Percentiles rank a stretch among this genome's conserved stretches.
phyloP scores from a whole-genome alignment of 2,797 vertebrate species.

The Lepus oiostolus region DNA sequence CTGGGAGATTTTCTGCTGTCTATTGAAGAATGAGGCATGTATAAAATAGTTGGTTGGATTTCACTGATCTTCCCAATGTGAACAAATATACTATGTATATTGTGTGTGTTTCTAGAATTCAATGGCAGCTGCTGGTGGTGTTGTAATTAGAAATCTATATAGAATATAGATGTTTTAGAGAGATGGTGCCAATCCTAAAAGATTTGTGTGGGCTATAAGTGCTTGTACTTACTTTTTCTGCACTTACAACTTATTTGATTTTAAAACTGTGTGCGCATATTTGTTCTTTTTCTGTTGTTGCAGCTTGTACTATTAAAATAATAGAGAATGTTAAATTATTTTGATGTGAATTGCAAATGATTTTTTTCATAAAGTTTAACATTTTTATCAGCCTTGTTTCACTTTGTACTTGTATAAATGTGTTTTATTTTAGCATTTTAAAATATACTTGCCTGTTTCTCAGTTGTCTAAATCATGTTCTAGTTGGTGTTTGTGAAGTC shows the following conservation, averaged over 20 bases:
- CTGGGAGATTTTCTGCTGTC: conserved; percentile 82
- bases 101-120: conserved; percentile 91
- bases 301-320: conserved; percentile 92
- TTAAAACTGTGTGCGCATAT: conserved; percentile 90
- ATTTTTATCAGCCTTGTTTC: conserved; percentile 93
- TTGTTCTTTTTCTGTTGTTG: conserved; percentile 89
- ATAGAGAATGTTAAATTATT: conserved; percentile 96
- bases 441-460: conserved; percentile 92
- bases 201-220: conserved; percentile 92
- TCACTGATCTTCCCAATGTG: conserved; percentile 89
- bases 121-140: conserved; percentile 91
- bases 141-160: conserved; percentile 92
- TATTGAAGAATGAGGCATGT: conserved; percentile 85
- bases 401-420: conserved; percentile 95
- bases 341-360: conserved; percentile 93
- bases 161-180: conserved; percentile 92
- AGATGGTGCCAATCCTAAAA: conserved; percentile 93
- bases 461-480: conserved; percentile 92
- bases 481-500: conserved; percentile 94
- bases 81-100: conserved; percentile 93
- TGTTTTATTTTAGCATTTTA: conserved; percentile 92
- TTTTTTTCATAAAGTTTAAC: conserved; percentile 95
- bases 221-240: conserved; percentile 91
- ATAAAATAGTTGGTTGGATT: conserved; percentile 84
- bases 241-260: conserved; percentile 88